A percentile compares a stretch with the other conserved stretches of the same genome.
These are phyloP conservation scores for Rhynchotus rufescens DNA, from an alignment of 2,797 vertebrate genomes.

Conservation along the genomic window DNA sequence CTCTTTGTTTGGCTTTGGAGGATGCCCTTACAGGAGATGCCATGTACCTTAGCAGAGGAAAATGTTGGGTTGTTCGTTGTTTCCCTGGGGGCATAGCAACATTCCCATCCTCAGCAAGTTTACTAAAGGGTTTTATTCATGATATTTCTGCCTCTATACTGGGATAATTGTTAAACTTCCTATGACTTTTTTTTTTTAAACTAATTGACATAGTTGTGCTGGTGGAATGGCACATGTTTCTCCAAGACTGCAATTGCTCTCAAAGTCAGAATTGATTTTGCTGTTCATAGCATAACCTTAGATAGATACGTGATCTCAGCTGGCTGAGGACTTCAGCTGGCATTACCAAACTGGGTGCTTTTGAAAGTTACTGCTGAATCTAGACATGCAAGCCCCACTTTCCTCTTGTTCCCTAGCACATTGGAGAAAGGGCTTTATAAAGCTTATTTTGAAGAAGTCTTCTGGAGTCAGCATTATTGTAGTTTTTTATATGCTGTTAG, in stretches of 20 bases:
- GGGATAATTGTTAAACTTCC: not conserved
- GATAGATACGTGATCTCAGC: not conserved
- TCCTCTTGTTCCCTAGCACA: not conserved
- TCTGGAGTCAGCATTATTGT: not conserved
- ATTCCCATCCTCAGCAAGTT: not conserved
- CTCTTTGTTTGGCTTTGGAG: conserved; percentile 9
- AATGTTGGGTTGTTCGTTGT: not conserved
- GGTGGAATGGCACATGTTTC: not conserved
- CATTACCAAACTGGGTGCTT: not conserved
- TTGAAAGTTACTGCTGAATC: not conserved
- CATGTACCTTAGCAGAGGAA: not conserved
- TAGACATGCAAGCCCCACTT: not conserved
- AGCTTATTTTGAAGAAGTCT: not conserved
- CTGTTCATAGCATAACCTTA: not conserved
- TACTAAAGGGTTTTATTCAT: not conserved
- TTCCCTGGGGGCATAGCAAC: not conserved
- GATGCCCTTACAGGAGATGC: not conserved
- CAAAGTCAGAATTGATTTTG: not conserved
- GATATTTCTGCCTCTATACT: not conserved
- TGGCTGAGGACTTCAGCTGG: not conserved
- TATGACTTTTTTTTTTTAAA: not conserved
- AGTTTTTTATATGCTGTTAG: not conserved
- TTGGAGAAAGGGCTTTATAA: not conserved
- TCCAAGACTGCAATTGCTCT: not conserved
- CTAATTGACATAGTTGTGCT: not conserved